Conservation (phyloP, 1,140 invertebrate genomes). For the Condylostylus longicornis region DNA sequence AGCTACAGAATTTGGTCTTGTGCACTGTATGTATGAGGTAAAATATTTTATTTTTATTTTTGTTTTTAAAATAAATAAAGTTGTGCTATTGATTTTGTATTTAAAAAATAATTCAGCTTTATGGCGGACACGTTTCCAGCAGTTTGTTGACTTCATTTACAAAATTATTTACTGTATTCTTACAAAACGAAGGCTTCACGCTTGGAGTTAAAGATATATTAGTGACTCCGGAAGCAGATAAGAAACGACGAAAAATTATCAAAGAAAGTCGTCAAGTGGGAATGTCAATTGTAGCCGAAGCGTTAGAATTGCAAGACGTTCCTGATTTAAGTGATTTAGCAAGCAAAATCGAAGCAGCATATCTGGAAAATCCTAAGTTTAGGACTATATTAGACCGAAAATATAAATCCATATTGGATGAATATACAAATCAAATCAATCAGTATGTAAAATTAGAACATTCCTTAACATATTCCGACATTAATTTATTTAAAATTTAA, state of each 20-base stretch:
- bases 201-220: slow-evolving; percentile 92
- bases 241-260: slow-evolving; percentile 56
- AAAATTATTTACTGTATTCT: slow-evolving; percentile 77
- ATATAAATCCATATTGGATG: slow-evolving; percentile 71
- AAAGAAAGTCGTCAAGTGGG: slow-evolving; percentile 42
- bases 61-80: slow-evolving; percentile 1
- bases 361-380: slow-evolving; percentile 58
- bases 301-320: slow-evolving; percentile 46
- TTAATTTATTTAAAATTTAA: not conserved
- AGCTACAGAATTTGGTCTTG: slow-evolving; percentile 80
- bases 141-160: slow-evolving; percentile 76
- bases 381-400: slow-evolving; percentile 64
- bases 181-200: slow-evolving; percentile 86
- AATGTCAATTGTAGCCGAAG: slow-evolving; percentile 44
- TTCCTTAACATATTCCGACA: not conserved
- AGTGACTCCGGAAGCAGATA: slow-evolving; percentile 54
- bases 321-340: slow-evolving; percentile 39
- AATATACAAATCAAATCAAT: slow-evolving; percentile 81
- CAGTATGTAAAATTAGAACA: slow-evolving; percentile 35
- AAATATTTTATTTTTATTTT: not conserved
- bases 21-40: slow-evolving; percentile 83
- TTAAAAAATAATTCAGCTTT: slow-evolving; percentile 48
- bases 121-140: slow-evolving; percentile 73
- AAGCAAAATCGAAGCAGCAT: slow-evolving; percentile 52
- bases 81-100: slow-evolving; percentile 6